Evolutionary conservation across 2,888 invertebrate species (phyloP), one percentile per base, ranked within the genome.

Genomic region (Acanthosepion esculentum): DNA sequence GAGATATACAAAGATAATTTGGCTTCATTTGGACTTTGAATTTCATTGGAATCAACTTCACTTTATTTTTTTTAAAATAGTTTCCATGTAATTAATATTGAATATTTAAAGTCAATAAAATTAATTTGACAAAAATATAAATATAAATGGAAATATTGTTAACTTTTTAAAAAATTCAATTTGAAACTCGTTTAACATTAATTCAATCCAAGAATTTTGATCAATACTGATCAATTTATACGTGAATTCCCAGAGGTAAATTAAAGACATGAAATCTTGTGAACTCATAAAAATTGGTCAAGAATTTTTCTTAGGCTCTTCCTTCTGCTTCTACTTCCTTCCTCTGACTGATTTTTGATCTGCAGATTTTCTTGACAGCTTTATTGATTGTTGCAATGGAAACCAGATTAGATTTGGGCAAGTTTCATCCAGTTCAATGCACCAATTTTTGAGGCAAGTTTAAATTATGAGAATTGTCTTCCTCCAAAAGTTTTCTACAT

Each of bases 61-160:
- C 23, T 26, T 33, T 33, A 4, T 23, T 78, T n/a, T 33, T 78
- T 12, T 78, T 10, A 12, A 78, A 10, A 15, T 15, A 12, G n/a
- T 5, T 18, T 78, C 4, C 78, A n/a, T 78, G 33, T 78, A 78
- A 78, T 78, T 78, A 78, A 78, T 78, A 78, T 78, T 78, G 78
- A 78, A 78, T 78, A 78, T 78, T 78, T 78, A n/a, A 78, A n/a
- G 18, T 78, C 78, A 78, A 78, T 78, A n/a, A n/a, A 78, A 78
- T 78, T n/a, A 78, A 78, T 78, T 78, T n/a, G 78, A 78, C 78
- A 78, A 78, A 78, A 78, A 78, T 78, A 78, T n/a, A n/a, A 78
- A 78, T n/a, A 78, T 78, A 78, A 78, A 78, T 78, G n/a, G 78
- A 29, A 78, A 78, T 78, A 78, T 78, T n/a, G n/a, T n/a, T 29